These are phyloP conservation scores for Cryptocephalus moraei DNA, from an alignment of 2,888 invertebrate genomes.

Conservation along the genomic window DNA sequence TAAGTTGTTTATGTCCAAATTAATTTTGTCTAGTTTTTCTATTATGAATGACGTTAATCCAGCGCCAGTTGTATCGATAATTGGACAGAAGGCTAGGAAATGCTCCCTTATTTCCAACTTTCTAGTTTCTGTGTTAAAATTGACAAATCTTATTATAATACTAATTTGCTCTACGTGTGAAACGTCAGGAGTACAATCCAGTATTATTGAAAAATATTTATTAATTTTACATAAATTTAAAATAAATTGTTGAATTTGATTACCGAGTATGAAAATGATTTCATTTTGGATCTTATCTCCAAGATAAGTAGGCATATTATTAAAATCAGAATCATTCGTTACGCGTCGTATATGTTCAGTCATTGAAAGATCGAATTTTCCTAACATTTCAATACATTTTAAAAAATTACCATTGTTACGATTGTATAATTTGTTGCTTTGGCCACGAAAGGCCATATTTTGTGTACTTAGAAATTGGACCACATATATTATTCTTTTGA, in stretches of 20 bases:
- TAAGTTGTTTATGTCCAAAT: neutral
- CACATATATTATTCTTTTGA: conserved; percentile 4
- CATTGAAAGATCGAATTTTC: conserved; percentile 15
- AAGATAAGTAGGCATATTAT: conserved; percentile 11
- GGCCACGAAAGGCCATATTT: conserved; percentile 4
- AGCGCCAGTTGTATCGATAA: conserved; percentile 12
- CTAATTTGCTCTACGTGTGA: conserved; percentile 19
- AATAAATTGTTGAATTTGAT: conserved; percentile 13
- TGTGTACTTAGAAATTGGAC: conserved; percentile 5
- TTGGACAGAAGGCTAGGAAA: conserved; percentile 7
- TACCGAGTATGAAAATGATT: conserved; percentile 13
- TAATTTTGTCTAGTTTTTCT: conserved; percentile 1
- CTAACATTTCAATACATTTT: conserved; percentile 5
- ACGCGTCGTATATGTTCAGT: conserved; percentile 10
- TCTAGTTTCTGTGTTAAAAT: conserved; percentile 11
- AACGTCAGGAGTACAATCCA: too few species aligned
- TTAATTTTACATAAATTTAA: too few species aligned
- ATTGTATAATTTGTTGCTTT: conserved; percentile 2
- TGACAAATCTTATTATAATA: conserved; percentile 16
- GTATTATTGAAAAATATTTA: too few species aligned
- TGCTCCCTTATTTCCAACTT: too few species aligned
- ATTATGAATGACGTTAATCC: conserved; percentile 13
- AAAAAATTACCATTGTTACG: conserved; percentile 7
- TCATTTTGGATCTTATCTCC: conserved; percentile 15
- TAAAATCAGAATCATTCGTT: conserved; percentile 9